Conservation (phyloP, 2,113 vertebrate genomes). For the Rhinolophus sinicus region DNA sequence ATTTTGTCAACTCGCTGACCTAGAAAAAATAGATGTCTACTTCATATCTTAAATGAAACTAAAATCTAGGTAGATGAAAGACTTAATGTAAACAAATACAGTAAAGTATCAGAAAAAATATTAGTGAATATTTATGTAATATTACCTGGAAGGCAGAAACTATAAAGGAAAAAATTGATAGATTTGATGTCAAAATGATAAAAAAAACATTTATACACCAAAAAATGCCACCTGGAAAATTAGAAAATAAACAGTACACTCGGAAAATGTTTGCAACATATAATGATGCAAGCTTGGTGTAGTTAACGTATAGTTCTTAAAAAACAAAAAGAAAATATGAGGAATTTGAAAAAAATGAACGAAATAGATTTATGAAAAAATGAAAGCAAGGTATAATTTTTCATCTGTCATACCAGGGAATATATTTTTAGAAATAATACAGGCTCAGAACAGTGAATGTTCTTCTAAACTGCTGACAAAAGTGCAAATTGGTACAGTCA, state of each 20-base stretch:
- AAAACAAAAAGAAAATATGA: neutral
- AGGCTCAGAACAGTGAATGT: neutral
- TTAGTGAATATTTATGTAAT: neutral
- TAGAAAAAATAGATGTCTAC: neutral
- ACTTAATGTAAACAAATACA: neutral
- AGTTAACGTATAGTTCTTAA: neutral
- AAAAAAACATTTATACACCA: neutral
- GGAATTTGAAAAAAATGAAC: neutral
- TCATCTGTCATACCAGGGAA: neutral
- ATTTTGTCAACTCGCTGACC: rapidly evolving
- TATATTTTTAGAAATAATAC: neutral
- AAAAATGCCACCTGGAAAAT: neutral
- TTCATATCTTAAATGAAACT: neutral
- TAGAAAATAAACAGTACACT: neutral
- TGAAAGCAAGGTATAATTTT: neutral
- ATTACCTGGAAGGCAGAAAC: neutral
- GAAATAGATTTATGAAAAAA: neutral
- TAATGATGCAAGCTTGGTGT: neutral
- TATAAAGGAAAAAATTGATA: neutral
- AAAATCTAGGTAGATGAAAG: neutral
- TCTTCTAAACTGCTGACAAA: neutral
- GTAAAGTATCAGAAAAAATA: neutral
- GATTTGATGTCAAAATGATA: constrained; percentile 5
- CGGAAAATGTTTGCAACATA: neutral
- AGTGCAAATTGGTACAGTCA: neutral